These are phyloP conservation scores for Dicranocentrus wangi DNA, from an alignment of 2,888 invertebrate species.

Conservation along the genomic window DNA sequence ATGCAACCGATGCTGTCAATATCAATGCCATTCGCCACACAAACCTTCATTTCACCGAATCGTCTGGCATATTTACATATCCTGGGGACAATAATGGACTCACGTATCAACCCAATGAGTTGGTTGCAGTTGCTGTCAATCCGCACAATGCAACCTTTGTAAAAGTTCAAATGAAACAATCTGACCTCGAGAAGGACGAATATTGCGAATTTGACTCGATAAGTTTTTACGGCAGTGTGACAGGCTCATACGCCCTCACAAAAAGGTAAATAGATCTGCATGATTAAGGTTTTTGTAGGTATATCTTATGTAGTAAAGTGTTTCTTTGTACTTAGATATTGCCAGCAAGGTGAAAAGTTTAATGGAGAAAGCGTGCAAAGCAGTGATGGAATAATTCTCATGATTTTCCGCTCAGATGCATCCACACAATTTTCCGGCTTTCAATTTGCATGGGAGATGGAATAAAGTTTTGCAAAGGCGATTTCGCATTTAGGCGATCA, in stretches of 20 bases:
- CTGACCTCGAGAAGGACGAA: conserved; percentile 63
- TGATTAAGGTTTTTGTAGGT: neutral
- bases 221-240: conserved; percentile 57
- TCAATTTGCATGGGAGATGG: conserved; percentile 61
- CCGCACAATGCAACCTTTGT: conserved; percentile 34
- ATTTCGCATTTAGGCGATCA: neutral
- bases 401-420: conserved; percentile 57
- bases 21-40: conserved; percentile 51
- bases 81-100: conserved; percentile 30
- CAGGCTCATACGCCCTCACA: conserved; percentile 48
- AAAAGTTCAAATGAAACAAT: conserved; percentile 33
- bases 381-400: conserved; percentile 55
- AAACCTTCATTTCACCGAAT: conserved; percentile 41
- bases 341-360: conserved; percentile 50
- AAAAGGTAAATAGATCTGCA: conserved; percentile 46
- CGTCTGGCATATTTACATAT: conserved; percentile 36
- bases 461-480: conserved; percentile 3
- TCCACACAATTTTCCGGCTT: conserved; percentile 65
- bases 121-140: conserved; percentile 57
- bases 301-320: too few relatives aligned
- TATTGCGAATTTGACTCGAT: conserved; percentile 64
- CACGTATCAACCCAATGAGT: conserved; percentile 61
- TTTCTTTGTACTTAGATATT: conserved; percentile 46
- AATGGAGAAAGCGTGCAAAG: conserved; percentile 44
- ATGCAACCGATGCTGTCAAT: conserved; percentile 25